These are phyloP conservation scores for Lithophane semibrunnea DNA, from an alignment of 2,888 invertebrate species.

Conservation along the genomic window DNA sequence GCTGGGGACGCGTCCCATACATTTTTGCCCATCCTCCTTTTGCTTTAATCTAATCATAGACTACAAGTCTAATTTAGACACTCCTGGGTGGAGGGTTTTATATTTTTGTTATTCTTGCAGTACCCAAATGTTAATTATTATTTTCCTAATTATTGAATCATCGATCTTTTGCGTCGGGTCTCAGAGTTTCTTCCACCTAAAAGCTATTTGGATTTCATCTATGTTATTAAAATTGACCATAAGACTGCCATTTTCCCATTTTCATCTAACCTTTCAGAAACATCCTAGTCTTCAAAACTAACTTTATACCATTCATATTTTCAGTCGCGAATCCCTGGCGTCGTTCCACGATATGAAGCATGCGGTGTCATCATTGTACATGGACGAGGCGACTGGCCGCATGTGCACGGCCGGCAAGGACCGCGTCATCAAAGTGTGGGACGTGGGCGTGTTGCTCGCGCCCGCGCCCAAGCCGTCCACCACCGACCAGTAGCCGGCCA, in stretches of 20 bases:
- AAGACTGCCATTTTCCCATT: no score
- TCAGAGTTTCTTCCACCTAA: not conserved
- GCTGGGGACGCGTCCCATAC: no score
- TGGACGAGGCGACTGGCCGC: conserved; percentile 96
- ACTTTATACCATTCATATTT: conserved; percentile 67
- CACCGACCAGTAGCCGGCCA: conserved; percentile 69
- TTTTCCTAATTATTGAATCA: not conserved
- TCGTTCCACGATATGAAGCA: conserved; percentile 99
- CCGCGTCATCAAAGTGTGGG: conserved; percentile 98
- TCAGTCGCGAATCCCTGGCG: conserved; percentile 97
- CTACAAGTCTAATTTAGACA: no score
- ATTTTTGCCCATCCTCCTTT: no score
- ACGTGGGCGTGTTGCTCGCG: conserved; percentile 92
- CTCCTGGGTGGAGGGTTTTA: no score
- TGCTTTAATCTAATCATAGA: no score
- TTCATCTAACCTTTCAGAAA: not conserved
- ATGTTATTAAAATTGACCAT: not conserved
- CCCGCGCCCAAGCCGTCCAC: conserved; percentile 82
- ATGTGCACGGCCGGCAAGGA: conserved; percentile 98
- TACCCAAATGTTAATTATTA: not conserved
- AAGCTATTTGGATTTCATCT: not conserved
- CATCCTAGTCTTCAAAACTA: not conserved
- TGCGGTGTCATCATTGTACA: conserved; percentile 95
- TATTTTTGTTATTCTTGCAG: not conserved
- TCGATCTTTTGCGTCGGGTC: no score